Evolutionary conservation across 2,113 vertebrate species (phyloP).

Genomic region (Cynoglossus semilaevis): DNA sequence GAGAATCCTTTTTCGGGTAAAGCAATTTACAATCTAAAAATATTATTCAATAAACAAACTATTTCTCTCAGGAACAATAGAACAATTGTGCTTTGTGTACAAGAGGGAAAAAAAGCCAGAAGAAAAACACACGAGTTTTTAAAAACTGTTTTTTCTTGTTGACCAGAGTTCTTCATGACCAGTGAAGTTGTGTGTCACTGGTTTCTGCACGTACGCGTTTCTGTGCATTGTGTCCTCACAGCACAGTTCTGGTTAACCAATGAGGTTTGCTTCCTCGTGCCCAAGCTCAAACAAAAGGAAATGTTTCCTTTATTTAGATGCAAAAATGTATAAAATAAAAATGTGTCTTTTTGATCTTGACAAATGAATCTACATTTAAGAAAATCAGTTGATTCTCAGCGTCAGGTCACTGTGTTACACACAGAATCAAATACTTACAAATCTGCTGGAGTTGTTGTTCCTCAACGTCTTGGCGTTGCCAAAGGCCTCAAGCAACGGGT

Average conservation of each 20-base stretch:
- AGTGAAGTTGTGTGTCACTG: conserved; percentile 21
- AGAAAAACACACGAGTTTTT: no score
- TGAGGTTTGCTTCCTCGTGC: conserved; percentile 29
- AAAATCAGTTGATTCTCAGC: no score
- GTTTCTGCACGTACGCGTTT: conserved; percentile 18
- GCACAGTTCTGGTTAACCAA: conserved; percentile 47
- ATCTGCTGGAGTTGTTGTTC: conserved; percentile 99
- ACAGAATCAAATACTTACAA: conserved; percentile 79
- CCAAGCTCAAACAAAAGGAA: conserved; percentile 24
- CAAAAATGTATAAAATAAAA: conserved; percentile 24
- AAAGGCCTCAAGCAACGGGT: conserved; percentile 94
- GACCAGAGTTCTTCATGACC: conserved; percentile 8
- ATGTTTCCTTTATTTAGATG: not conserved
- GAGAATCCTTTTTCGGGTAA: no score
- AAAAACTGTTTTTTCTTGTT: conserved; percentile 2
- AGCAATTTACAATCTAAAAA: conserved; percentile 15
- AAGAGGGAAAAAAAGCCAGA: no score
- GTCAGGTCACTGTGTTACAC: conserved; percentile 4
- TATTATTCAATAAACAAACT: conserved; percentile 30
- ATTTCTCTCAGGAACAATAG: conserved; percentile 6
- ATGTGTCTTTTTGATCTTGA: not conserved
- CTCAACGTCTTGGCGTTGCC: conserved; percentile 96
- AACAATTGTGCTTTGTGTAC: conserved; percentile 19
- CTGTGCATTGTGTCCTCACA: conserved; percentile 7
- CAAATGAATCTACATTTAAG: no score